Percentiles rank a stretch among this genome's conserved stretches.
phyloP scores from a whole-genome alignment of 2,888 invertebrate genomes.

The Orchesella flavescens region DNA sequence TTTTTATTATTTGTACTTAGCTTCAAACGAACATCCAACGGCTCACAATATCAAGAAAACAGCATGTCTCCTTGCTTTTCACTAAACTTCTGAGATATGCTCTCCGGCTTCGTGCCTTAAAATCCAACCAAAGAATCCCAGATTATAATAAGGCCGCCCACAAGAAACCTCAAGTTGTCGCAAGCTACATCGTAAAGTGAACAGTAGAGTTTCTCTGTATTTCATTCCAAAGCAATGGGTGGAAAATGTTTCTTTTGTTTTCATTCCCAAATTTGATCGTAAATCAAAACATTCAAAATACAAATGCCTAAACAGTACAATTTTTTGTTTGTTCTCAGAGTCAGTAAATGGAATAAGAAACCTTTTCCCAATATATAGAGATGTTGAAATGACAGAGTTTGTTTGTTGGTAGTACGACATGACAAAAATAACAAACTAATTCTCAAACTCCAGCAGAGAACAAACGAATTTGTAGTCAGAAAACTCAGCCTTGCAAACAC shows the following conservation, averaged over 20 bases:
- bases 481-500: background rate
- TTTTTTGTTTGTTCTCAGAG: background rate
- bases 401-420: background rate
- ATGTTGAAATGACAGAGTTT: background rate
- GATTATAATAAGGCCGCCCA: too few relatives aligned
- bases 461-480: background rate
- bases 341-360: background rate
- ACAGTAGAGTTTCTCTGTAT: too few relatives aligned
- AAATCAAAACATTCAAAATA: constrained; percentile 7
- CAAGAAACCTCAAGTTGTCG: too few relatives aligned
- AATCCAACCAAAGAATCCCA: too few relatives aligned
- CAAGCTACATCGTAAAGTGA: too few relatives aligned
- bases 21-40: background rate
- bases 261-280: background rate
- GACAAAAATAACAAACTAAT: constrained; percentile 24
- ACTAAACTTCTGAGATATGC: background rate
- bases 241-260: constrained; percentile 11
- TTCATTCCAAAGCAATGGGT: background rate
- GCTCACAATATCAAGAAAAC: background rate
- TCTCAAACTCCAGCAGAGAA: background rate
- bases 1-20: constrained; percentile 11
- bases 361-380: background rate
- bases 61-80: background rate
- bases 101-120: too few relatives aligned
- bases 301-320: background rate